These are phyloP conservation scores for Martes martes DNA, from an alignment of 2,113 vertebrate genomes.

Conservation along the genomic window DNA sequence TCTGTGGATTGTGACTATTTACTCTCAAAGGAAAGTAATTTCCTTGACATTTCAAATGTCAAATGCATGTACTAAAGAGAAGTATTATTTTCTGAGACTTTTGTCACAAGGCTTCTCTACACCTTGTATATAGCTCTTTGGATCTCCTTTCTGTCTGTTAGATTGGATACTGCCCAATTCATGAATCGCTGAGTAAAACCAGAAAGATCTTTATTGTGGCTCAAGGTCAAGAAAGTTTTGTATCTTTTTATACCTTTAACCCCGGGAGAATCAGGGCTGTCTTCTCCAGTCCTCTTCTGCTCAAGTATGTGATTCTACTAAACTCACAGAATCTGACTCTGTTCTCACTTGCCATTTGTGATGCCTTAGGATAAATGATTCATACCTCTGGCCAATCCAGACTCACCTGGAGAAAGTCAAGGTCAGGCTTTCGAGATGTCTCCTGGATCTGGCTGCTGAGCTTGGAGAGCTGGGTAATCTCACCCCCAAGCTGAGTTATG, in stretches of 20 bases:
- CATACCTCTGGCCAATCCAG: accelerated
- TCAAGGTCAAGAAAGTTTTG: not conserved
- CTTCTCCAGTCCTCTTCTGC: not conserved
- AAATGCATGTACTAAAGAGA: not conserved
- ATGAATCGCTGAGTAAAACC: not conserved
- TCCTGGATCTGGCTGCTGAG: slow-evolving; percentile 82
- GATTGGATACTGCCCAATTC: not conserved
- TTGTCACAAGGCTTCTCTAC: not conserved
- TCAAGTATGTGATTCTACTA: not conserved
- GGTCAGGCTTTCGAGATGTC: slow-evolving; percentile 77
- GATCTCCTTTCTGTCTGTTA: not conserved
- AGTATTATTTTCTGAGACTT: not conserved
- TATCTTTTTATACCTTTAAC: not conserved
- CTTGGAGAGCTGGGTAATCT: slow-evolving; percentile 81
- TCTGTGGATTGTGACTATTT: not conserved
- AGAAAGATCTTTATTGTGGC: not conserved
- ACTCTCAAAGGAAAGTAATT: not conserved
- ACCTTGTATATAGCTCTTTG: not conserved
- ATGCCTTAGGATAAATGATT: not conserved
- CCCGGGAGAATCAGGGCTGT: not conserved
- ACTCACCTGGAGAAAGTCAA: slow-evolving; percentile 83
- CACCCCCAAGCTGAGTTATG: slow-evolving; percentile 77
- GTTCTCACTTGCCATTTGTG: not conserved
- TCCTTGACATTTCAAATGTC: not conserved
- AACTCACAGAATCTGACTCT: not conserved